phyloP scores from a whole-genome alignment of 2,888 invertebrate genomes.

The Odontothrips loti region DNA sequence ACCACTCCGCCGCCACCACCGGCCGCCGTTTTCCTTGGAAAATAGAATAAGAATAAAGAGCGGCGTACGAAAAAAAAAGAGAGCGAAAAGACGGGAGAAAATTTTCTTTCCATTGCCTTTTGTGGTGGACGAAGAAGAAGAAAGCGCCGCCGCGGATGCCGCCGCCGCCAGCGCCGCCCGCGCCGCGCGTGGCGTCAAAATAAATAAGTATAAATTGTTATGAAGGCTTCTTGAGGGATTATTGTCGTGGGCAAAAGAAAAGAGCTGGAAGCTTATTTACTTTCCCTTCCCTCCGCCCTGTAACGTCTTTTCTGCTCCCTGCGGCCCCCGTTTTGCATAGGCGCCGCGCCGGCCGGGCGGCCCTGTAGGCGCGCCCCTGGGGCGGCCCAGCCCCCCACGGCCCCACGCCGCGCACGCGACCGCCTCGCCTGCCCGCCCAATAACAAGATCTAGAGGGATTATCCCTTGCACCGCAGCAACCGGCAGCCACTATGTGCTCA shows the following conservation, averaged over 20 bases:
- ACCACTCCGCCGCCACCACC: too few species aligned
- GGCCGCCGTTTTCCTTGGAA: too few species aligned
- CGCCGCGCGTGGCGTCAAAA: not conserved
- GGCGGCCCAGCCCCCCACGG: not conserved
- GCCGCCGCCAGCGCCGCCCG: not conserved
- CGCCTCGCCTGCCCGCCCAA: not conserved
- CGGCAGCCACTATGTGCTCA: too few species aligned
- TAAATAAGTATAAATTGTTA: conserved; percentile 27
- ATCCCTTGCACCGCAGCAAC: not conserved
- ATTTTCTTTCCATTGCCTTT: conserved; percentile 14
- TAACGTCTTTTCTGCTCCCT: not conserved
- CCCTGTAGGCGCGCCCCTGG: too few species aligned
- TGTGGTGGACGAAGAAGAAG: not conserved
- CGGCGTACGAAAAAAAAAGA: too few species aligned
- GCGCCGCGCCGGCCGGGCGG: not conserved
- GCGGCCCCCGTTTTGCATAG: not conserved
- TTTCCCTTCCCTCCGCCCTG: not conserved
- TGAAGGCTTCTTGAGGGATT: conserved; percentile 16
- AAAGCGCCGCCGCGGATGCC: not conserved
- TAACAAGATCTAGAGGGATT: not conserved
- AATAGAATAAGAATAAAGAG: not conserved
- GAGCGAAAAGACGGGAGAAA: not conserved
- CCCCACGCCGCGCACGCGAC: not conserved
- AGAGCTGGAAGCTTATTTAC: conserved; percentile 9
- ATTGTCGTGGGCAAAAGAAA: conserved; percentile 14